phyloP scores from a whole-genome alignment of 2,797 vertebrate species.

The Sylvia borin region DNA sequence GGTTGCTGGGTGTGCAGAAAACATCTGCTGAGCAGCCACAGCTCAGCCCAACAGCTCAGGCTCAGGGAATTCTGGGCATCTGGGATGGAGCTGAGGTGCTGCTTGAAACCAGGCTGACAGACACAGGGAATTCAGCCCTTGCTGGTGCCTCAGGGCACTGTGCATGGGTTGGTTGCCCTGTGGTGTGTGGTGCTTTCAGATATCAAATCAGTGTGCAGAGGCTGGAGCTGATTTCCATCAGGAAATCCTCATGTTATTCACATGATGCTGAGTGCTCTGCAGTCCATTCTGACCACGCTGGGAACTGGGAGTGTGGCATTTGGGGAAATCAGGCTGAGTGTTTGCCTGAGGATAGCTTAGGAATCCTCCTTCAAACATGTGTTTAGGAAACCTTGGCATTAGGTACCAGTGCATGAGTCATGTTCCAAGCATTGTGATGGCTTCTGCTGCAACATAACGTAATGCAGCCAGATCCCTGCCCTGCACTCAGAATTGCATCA shows the following conservation, averaged over 20 bases:
- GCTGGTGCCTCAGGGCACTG: background rate
- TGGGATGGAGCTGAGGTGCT: background rate
- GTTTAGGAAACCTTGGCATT: slow-evolving; percentile 17
- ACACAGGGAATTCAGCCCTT: background rate
- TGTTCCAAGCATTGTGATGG: background rate
- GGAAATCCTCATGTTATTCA: background rate
- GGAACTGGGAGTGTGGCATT: background rate
- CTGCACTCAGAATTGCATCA: background rate
- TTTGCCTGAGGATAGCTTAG: slow-evolving; percentile 14
- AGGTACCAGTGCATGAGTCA: slow-evolving; percentile 10
- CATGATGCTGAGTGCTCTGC: background rate
- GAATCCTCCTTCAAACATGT: background rate
- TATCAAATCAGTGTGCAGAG: background rate
- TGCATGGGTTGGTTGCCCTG: background rate
- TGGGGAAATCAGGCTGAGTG: background rate
- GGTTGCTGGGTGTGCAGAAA: background rate
- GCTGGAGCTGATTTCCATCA: background rate
- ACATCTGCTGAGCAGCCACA: background rate
- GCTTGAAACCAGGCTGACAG: background rate
- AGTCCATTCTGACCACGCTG: background rate
- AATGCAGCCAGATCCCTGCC: background rate
- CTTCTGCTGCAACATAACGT: slow-evolving; percentile 4
- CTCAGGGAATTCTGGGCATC: background rate
- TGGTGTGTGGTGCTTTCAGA: background rate
- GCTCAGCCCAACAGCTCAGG: background rate